Base-by-base conservation (phyloP, 2,113 vertebrate genomes). In the Sinosuthora webbiana region DNA sequence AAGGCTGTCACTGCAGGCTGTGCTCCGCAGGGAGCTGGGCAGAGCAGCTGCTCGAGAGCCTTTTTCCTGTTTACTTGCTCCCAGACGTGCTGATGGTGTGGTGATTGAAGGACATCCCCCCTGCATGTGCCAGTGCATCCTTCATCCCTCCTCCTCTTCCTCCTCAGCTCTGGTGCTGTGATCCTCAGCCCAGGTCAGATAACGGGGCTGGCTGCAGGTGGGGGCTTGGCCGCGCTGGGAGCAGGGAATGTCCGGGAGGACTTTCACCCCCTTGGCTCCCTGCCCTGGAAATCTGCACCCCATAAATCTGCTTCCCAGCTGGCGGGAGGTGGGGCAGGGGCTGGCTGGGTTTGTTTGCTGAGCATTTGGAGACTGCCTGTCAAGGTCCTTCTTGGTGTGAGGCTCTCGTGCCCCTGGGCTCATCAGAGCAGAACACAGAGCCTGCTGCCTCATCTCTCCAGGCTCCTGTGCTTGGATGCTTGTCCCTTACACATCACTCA, bases 21-120 rank as follows among this genome's bases (percentile, higher is more conserved):
- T 53, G 83, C 82, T 55, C 75, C 2, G 1, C 2, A 5, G 88
- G 89, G 82, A 76, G 2, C 59, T 41, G 89, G 49, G 64, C 56
- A 78, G 75, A 73, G 23, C 93, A 96, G 94, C 95, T 97, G 94
- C 95, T 92, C 15, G 55, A 95, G 95, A 80, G 93, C 13, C 87
- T 60, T 93, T 95, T 96, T 97, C 97, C 96, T 98, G 97, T 98
- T 97, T 97, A 96, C 93, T 85, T 52, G 67, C 96, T 96, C 87
- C 87, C 74, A 83, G 84, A 89, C 88, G 87, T 74, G 65, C 93
- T 3, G 73, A 59, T 95, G 65, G 45, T 92, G 83, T 60, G 57
- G 37, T 70, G 75, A 77, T 90, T 92, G 89, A 90, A 95, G 74
- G 81, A 73, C 84, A 91, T 62, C 88, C 83, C 85, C 77, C 67